A percentile compares a stretch with the other conserved stretches of the same genome.
These are phyloP conservation scores for Drosophila pseudotakahashii DNA, from an alignment of 2,888 invertebrate genomes.

Conservation along the genomic window DNA sequence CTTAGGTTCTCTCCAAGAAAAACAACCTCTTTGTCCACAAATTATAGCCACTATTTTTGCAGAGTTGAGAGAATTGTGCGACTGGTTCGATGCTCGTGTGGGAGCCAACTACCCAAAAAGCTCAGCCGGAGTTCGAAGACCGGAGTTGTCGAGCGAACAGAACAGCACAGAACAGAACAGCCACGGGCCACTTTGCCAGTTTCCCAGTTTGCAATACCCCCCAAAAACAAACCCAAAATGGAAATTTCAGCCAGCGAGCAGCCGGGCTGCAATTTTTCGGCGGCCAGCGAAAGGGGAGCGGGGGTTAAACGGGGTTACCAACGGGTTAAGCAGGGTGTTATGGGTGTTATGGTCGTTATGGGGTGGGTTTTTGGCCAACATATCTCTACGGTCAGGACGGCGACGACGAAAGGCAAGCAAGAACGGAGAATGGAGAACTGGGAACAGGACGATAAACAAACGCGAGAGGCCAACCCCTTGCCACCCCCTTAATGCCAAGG, in stretches of 20 bases:
- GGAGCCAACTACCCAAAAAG: constrained; percentile 59
- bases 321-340: constrained; percentile 6
- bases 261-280: constrained; percentile 67
- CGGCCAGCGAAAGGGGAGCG: constrained; percentile 17
- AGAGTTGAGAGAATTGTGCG: constrained; percentile 45
- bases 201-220: neutral
- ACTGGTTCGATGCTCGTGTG: constrained; percentile 70
- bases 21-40: neutral
- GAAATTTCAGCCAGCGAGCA: constrained; percentile 14
- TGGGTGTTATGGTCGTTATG: constrained; percentile 1
- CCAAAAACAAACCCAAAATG: constrained; percentile 21
- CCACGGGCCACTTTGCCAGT: constrained; percentile 11
- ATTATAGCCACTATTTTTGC: neutral
- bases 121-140: constrained; percentile 20
- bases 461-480: constrained; percentile 34
- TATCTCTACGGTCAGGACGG: constrained; percentile 23
- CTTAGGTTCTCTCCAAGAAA: no score
- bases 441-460: constrained; percentile 45
- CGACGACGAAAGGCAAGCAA: constrained; percentile 9
- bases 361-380: constrained; percentile 44
- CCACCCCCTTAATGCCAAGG: constrained; percentile 1
- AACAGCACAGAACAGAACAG: neutral
- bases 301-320: constrained; percentile 31
- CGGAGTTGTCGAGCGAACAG: constrained; percentile 4
- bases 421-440: constrained; percentile 17